Percentiles rank a stretch among this genome's conserved stretches.
These are phyloP conservation scores for Paedocypris sp. DNA, from an alignment of 2,113 vertebrate genomes.

Conservation along the genomic window DNA sequence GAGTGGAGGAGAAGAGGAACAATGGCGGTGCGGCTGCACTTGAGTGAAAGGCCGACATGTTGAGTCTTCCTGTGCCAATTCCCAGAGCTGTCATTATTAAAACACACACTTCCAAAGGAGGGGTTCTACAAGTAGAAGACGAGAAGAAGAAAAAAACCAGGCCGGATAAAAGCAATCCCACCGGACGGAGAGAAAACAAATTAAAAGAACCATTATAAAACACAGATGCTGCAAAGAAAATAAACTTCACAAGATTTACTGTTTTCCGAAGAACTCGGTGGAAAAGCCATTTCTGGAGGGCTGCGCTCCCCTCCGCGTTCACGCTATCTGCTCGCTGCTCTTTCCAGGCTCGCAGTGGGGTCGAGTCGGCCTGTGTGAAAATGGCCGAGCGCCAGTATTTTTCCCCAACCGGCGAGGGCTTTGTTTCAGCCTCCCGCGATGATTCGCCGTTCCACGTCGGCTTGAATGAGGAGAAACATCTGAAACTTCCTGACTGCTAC, in stretches of 20 bases:
- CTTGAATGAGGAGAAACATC: conserved; percentile 27
- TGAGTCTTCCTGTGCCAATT: conserved; percentile 53
- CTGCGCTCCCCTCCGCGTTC: conserved; percentile 15
- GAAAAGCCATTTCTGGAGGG: conserved; percentile 75
- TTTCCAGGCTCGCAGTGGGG: conserved; percentile 54
- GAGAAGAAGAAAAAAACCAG: conserved; percentile 18
- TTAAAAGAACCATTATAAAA: conserved; percentile 95
- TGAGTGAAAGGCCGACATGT: conserved; percentile 49
- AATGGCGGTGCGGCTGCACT: conserved; percentile 54
- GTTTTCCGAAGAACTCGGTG: conserved; percentile 77
- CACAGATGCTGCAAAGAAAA: conserved; percentile 96
- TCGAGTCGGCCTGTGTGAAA: conserved; percentile 56
- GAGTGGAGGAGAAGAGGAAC: conserved; percentile 47
- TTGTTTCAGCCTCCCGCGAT: conserved; percentile 34
- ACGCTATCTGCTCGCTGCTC: conserved; percentile 51
- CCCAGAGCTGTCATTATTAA: conserved; percentile 75
- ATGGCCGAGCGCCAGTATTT: conserved; percentile 53
- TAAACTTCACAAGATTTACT: conserved; percentile 88
- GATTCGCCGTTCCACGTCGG: background rate
- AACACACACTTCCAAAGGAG: conserved; percentile 70
- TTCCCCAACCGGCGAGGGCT: conserved; percentile 34
- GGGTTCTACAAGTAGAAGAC: conserved; percentile 43
- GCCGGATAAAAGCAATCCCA: conserved; percentile 80
- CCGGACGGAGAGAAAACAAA: conserved; percentile 89
- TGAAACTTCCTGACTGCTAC: conserved; percentile 28